Evolutionary conservation across 2,797 vertebrate genomes (phyloP), one percentile per base, ranked within the genome.

Genomic region (Catamblyrhynchus diadema): DNA sequence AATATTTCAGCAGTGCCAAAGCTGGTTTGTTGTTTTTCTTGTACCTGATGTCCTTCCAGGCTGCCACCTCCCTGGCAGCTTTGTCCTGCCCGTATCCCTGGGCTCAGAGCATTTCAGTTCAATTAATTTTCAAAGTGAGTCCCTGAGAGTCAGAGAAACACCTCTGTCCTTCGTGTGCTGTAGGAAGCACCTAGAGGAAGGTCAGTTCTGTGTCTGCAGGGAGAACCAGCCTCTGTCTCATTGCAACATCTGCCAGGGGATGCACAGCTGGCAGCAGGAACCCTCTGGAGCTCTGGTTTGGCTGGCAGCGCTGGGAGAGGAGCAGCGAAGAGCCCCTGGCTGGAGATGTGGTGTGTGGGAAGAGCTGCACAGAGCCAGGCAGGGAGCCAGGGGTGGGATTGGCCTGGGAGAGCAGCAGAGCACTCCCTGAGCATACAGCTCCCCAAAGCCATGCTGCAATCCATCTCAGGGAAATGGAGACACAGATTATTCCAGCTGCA

Each of bases 131-230:
- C 77, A 22, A 3, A 22, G 9, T 3, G 27, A 91, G 57, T 20
- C 32, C 17, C 45, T 50, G 61, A n/a, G 59, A 37, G 70, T 4
- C 28, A 4, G 18, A 86, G 28, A 33, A 50, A 3, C 24, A 16
- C 35, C 60, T 65, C 1, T 1, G 35, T 22, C 30, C 10, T 6
- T 32, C 2, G 2, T 5, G 0, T 0, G 30, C 35, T 35, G 37
- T 2, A 18, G 13, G 54, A 66, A 56, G 21, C 41, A 64, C 24
- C 33, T 53, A n/a, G 37, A 12, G 32, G 41, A 45, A 80, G 10
- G 8, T 6, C 39, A 59, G 20, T 37, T 56, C 24, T 2, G 0
- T 57, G 79, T 28, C 24, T 69, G n/a, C 22, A 64, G 41, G 22
- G 65, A 32, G 51, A 45, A 10, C 4, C 50, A 53, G 56, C 11